Conservation (phyloP, 2,888 invertebrate genomes). For the Caenorhabditis macrosperma region DNA sequence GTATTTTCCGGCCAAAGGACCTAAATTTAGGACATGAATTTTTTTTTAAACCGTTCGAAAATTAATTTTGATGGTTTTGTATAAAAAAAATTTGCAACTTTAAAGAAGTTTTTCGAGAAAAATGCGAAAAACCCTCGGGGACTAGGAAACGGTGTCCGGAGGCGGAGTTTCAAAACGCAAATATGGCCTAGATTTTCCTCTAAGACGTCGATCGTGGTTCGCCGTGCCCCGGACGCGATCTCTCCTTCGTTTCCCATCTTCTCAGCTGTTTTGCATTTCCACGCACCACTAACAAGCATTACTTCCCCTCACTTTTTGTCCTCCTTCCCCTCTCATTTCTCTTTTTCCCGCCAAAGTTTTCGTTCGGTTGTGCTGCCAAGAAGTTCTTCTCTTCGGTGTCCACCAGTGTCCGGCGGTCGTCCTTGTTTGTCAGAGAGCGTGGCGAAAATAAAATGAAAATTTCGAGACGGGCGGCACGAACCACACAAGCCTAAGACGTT, state of each 20-base stretch:
- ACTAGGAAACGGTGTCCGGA: too few relatives aligned
- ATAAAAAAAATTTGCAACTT: too few relatives aligned
- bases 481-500: conserved; percentile 11
- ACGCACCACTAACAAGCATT: background rate
- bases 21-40: too few relatives aligned
- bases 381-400: conserved; percentile 7
- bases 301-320: conserved; percentile 12
- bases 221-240: background rate
- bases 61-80: too few relatives aligned
- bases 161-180: too few relatives aligned
- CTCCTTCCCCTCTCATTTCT: too few relatives aligned
- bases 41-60: too few relatives aligned
- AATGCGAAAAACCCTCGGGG: too few relatives aligned
- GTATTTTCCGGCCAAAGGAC: too few relatives aligned
- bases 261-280: background rate
- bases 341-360: background rate
- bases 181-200: too few relatives aligned
- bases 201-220: too few relatives aligned
- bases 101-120: too few relatives aligned
- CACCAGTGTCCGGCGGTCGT: conserved; percentile 10
- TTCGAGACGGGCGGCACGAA: background rate
- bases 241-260: background rate
- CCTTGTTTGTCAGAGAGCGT: conserved; percentile 15
- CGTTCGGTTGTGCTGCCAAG: background rate
- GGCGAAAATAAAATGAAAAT: conserved; percentile 17